Base-by-base conservation (phyloP, 2,888 invertebrate genomes). In the Escarpia spicata region DNA sequence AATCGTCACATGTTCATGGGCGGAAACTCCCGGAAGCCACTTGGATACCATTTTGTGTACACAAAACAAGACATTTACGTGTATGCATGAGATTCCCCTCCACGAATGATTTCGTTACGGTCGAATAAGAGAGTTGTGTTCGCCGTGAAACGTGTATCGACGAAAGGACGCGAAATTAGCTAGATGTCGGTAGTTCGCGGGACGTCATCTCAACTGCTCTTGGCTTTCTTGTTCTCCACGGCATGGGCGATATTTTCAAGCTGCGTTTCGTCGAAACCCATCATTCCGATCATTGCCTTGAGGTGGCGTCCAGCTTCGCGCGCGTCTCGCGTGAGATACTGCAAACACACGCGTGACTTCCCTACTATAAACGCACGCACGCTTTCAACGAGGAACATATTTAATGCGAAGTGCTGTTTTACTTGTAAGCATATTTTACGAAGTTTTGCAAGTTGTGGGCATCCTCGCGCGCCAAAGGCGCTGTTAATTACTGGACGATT, bases 251-350 rank as follows among this genome's bases (percentile, higher is more conserved):
- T 95, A 93, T 94, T 95, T 91, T 94, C 93, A 93, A 95, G 95
- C 93, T 96, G 95, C 0, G 94, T 94, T 3, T 95, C 95, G 0
- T 95, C 95, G 92, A 94, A 96, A 52, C 94, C 94, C 89, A 96
- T 95, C 43, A 96, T 96, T 45, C 95, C 94, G n/a, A 96, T 95
- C 93, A 96, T 95, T 0, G 96, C 96, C 19, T 95, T 92, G 60
- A 96, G 93, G 91, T 96, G 96, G 26, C 75, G 75, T 6, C 75
- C 75, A 26, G 75, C 75, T 26, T 75, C 75, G 75, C 75, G 75
- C 75, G 75, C 75, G 75, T 75, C 75, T 75, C 75, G 75, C 75
- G 75, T 75, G n/a, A 75, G 75, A n/a, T 75, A 75, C 75, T 75
- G n/a, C 19, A 75, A 75, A 75, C 19, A 52, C 19, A 75, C 19